A percentile compares a stretch with the other conserved stretches of the same genome.
phyloP scores from a whole-genome alignment of 2,888 invertebrate genomes.

The Lycia hirtaria region DNA sequence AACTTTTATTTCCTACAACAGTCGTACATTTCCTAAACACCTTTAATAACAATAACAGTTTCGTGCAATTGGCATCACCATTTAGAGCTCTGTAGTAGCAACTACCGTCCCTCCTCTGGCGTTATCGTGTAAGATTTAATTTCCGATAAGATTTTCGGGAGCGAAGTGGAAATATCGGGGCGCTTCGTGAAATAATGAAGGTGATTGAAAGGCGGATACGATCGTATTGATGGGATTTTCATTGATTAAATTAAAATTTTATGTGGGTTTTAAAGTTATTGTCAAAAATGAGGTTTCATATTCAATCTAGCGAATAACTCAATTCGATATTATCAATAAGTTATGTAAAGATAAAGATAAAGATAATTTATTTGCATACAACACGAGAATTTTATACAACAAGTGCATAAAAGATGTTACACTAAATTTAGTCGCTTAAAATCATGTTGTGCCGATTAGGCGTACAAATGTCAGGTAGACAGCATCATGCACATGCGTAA shows the following conservation, averaged over 20 bases:
- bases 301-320: no score
- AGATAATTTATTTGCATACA: no score
- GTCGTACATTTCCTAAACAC: constrained; percentile 1
- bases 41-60: constrained; percentile 16
- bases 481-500: no score
- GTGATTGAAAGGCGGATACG: constrained; percentile 8
- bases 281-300: background rate
- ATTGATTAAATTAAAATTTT: constrained; percentile 1
- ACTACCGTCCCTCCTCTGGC: constrained; percentile 17
- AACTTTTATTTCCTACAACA: background rate
- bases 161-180: constrained; percentile 9
- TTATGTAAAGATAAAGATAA: no score
- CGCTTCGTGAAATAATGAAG: constrained; percentile 17
- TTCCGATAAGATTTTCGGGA: constrained; percentile 35
- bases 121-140: constrained; percentile 37
- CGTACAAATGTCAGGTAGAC: no score
- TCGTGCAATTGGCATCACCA: constrained; percentile 17
- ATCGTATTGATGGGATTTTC: background rate
- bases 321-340: no score
- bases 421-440: no score
- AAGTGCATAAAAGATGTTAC: no score
- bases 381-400: no score
- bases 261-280: no score
- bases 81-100: constrained; percentile 19
- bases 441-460: no score